phyloP scores from a whole-genome alignment of 2,797 vertebrate genomes.

The Crenuchus spilurus region DNA sequence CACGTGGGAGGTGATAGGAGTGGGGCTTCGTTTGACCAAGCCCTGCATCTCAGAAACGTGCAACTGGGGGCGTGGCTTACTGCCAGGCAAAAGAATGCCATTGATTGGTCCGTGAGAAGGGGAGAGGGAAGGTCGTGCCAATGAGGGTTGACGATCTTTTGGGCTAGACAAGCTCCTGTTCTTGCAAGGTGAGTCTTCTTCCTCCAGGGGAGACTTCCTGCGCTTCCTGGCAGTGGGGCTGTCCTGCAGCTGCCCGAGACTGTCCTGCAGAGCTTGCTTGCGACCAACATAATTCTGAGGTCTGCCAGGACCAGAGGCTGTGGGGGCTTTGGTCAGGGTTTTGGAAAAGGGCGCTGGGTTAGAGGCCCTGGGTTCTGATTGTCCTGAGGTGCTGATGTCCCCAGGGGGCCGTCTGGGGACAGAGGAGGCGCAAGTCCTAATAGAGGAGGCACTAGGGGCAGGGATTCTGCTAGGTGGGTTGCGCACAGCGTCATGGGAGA shows the following conservation, averaged over 20 bases:
- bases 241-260: conserved; percentile 33
- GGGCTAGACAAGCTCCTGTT: conserved; percentile 66
- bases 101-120: conserved; percentile 69
- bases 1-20: conserved; percentile 51
- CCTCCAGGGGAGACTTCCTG: conserved; percentile 61
- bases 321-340: conserved; percentile 47
- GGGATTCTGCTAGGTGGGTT: conserved; percentile 47
- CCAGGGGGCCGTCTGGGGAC: conserved; percentile 48
- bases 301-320: conserved; percentile 73
- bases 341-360: conserved; percentile 54
- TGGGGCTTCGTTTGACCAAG: conserved; percentile 57
- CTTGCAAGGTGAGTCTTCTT: conserved; percentile 55
- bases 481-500: conserved; percentile 58
- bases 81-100: conserved; percentile 61
- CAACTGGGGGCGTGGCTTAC: conserved; percentile 69
- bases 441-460: conserved; percentile 51
- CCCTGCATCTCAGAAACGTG: conserved; percentile 32
- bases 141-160: conserved; percentile 45
- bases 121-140: conserved; percentile 54
- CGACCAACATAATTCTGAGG: conserved; percentile 62
- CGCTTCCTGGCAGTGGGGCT: conserved; percentile 67
- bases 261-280: conserved; percentile 63
- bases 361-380: conserved; percentile 73
- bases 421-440: conserved; percentile 60
- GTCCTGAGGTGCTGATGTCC: conserved; percentile 73